Evolutionary conservation across 2,888 invertebrate species (phyloP), one percentile per base, ranked within the genome.

Genomic region (Ennomos quercinarius): DNA sequence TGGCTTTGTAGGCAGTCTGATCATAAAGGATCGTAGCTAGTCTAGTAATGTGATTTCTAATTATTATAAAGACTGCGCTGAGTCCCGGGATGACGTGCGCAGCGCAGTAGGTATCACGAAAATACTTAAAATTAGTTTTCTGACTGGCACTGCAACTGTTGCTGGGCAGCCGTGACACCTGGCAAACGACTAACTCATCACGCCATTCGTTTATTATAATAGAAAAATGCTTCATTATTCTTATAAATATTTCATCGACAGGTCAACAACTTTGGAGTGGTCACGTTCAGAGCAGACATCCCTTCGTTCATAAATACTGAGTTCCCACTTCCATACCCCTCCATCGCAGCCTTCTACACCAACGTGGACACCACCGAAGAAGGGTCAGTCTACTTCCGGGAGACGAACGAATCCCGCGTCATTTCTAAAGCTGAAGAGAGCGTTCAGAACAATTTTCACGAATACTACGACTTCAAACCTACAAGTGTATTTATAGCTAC

Each of bases 211-310:
- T 27, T 27, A 6, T 27, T 27, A 27, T 6, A 27, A 6, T 6
- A 27, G 5, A 6, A 27, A 27, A 27, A 27, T 27, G 5, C 17
- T 17, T 17, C 17, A 17, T 17, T 17, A 17, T 17, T 27, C 10
- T 44, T 10, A 44, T 3, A 6, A 3, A 8, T 27, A 27, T 27
- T 69, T 70, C 3, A 42, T 73, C 84, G 85, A 9, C 92, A 99
- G 99, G 96, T 99, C 58, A 98, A 98, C 86, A 95, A 96, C 77
- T 98, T 97, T 87, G 99, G 99, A 45, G 94, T 98, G 11, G 83
- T 99, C 37, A 97, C 98, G 8, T 98, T 99, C 82, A 94, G 96
- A 79, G 95, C 97, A n/a, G 97, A 98, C 71, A 96, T 98, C 66
- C 95, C 97, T 8, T 94, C 95, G 50, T 99, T 97, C 83, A 94